Evolutionary conservation across 2,113 vertebrate species (phyloP).

Genomic region (Chamaetylas fuelleborni): DNA sequence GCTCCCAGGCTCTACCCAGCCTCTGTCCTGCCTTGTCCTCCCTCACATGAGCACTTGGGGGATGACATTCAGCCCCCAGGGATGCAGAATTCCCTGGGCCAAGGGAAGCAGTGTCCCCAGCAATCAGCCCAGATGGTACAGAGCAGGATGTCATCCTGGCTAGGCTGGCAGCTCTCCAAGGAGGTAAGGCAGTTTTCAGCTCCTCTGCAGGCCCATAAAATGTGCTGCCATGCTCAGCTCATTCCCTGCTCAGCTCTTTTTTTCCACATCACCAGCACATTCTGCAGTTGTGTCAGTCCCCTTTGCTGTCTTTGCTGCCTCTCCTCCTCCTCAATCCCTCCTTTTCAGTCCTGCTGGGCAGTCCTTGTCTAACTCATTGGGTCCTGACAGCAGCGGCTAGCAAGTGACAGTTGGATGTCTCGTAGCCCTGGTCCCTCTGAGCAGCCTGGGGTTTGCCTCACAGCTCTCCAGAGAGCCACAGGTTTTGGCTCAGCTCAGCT

Average conservation of each 20-base stretch:
- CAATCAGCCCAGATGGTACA: neutral
- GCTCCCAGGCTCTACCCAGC: constrained; percentile 5
- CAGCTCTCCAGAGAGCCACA: neutral
- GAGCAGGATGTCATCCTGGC: neutral
- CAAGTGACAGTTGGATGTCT: neutral
- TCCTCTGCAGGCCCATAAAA: neutral
- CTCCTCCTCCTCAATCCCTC: neutral
- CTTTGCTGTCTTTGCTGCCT: neutral
- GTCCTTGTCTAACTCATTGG: neutral
- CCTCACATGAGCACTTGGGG: neutral
- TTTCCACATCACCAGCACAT: neutral
- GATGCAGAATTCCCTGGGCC: neutral
- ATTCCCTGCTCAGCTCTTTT: neutral
- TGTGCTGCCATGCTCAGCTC: rapidly evolving
- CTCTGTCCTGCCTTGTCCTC: neutral
- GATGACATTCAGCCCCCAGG: neutral
- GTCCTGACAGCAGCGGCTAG: neutral
- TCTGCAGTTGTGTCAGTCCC: neutral
- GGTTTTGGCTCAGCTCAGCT: neutral
- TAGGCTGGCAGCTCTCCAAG: neutral
- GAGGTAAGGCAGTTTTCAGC: neutral
- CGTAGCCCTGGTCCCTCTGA: rapidly evolving
- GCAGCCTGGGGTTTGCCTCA: neutral
- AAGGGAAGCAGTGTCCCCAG: neutral
- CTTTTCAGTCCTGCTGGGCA: neutral